Percentiles rank a stretch among this genome's conserved stretches.
Conservation (phyloP, 2,888 invertebrate genomes). For the Nephrocerus scutellatus region DNA sequence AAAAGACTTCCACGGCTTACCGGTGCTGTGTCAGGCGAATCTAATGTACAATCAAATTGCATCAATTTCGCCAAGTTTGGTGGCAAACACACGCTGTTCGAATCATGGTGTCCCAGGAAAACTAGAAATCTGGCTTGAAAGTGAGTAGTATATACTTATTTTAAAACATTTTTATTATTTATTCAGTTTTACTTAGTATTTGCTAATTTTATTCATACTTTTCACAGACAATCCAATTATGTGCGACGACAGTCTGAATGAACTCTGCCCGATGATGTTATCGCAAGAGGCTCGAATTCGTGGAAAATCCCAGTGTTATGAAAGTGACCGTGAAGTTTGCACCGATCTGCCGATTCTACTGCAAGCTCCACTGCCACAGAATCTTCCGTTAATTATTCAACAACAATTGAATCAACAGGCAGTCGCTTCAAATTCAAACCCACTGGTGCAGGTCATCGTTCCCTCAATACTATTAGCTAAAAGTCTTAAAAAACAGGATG, state of each 20-base stretch:
- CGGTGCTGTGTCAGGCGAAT: slow-evolving; percentile 73
- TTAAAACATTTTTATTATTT: background rate
- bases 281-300: slow-evolving; percentile 66
- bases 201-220: background rate
- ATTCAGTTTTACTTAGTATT: background rate
- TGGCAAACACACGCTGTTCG: slow-evolving; percentile 71
- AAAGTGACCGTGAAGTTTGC: slow-evolving; percentile 44
- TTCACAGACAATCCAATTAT: slow-evolving; percentile 70
- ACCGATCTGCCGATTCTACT: slow-evolving; percentile 39
- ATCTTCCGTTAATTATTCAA: slow-evolving; percentile 32
- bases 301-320: slow-evolving; percentile 57
- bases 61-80: slow-evolving; percentile 65
- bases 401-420: slow-evolving; percentile 28
- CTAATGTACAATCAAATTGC: slow-evolving; percentile 70
- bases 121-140: slow-evolving; percentile 69
- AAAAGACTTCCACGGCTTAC: slow-evolving; percentile 75
- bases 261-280: slow-evolving; percentile 63
- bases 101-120: slow-evolving; percentile 66
- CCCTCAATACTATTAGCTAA: slow-evolving; percentile 34
- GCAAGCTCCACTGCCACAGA: slow-evolving; percentile 25
- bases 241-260: slow-evolving; percentile 63
- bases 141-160: slow-evolving; percentile 48
- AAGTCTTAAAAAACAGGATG: slow-evolving; percentile 31
- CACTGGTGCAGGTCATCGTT: slow-evolving; percentile 39
- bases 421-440: slow-evolving; percentile 30